Evolutionary conservation across 2,888 invertebrate species (phyloP).

Genomic region (Drosophila siamana): DNA sequence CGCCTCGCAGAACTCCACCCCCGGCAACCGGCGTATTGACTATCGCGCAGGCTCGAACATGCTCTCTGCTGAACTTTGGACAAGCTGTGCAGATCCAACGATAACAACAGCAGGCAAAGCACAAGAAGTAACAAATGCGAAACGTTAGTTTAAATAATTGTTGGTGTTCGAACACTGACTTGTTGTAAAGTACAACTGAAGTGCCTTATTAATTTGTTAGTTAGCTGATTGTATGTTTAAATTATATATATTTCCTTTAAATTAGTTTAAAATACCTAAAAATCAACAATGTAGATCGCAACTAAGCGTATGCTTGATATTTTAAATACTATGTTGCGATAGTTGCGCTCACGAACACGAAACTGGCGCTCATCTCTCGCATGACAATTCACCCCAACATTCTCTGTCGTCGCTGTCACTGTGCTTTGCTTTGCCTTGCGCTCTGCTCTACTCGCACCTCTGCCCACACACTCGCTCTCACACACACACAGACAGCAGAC

Average conservation of each 20-base stretch:
- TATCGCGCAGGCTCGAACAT: conserved; percentile 76
- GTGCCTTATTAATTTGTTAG: too few relatives aligned
- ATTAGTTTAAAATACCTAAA: too few relatives aligned
- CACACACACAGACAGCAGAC: conserved; percentile 11
- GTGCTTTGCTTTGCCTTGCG: conserved; percentile 18
- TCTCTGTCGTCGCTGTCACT: conserved; percentile 6
- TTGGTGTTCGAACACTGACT: neutral
- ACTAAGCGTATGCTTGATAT: neutral
- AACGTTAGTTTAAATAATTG: neutral
- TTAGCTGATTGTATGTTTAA: too few relatives aligned
- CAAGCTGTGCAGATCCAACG: conserved; percentile 28
- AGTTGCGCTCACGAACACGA: conserved; percentile 37
- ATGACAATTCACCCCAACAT: conserved; percentile 41
- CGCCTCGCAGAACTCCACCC: conserved; percentile 74
- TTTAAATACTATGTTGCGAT: neutral
- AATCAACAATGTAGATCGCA: too few relatives aligned
- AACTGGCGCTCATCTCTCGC: conserved; percentile 33
- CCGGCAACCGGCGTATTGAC: conserved; percentile 37
- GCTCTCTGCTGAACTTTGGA: conserved; percentile 25
- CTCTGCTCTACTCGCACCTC: neutral
- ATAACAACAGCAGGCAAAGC: conserved; percentile 1
- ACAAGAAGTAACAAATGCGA: conserved; percentile 2
- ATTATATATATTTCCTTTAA: too few relatives aligned
- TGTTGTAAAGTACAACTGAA: neutral
- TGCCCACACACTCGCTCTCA: conserved; percentile 11